Conservation (phyloP, 2,797 vertebrate species). For the Echiichthys vipera region DNA sequence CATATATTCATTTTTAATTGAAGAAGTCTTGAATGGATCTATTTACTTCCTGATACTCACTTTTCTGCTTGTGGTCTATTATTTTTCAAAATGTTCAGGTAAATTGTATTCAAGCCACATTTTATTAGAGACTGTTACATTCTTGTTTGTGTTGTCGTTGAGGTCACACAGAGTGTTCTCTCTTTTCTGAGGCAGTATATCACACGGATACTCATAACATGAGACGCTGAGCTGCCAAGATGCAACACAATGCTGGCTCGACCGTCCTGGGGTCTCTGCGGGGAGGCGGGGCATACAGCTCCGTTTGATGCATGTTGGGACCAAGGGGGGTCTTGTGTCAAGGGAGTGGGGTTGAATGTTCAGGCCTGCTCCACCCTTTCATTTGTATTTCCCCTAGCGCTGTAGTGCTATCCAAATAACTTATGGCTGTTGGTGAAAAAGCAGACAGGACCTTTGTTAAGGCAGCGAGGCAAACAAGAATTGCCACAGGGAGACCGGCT, state of each 20-base stretch:
- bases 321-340: slow-evolving; percentile 14
- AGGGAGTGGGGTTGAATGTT: slow-evolving; percentile 15
- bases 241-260: slow-evolving; percentile 25
- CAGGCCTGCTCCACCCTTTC: slow-evolving; percentile 15
- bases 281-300: slow-evolving; percentile 17
- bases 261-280: slow-evolving; percentile 6
- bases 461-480: slow-evolving; percentile 6
- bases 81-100: neutral
- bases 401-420: slow-evolving; percentile 25
- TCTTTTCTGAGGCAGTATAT: slow-evolving; percentile 40
- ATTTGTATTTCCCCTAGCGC: slow-evolving; percentile 6
- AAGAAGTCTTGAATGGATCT: neutral
- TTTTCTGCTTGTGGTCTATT: neutral
- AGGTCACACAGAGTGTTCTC: slow-evolving; percentile 43
- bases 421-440: slow-evolving; percentile 40
- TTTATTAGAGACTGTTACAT: neutral
- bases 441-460: slow-evolving; percentile 34
- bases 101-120: neutral
- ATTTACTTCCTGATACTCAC: neutral
- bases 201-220: slow-evolving; percentile 47
- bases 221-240: slow-evolving; percentile 34
- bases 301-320: slow-evolving; percentile 38
- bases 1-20: slow-evolving; percentile 7
- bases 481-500: neutral
- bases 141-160: slow-evolving; percentile 11